Evolutionary conservation across 1,140 invertebrate genomes (phyloP).

Genomic region (Procambarus clarkii): DNA sequence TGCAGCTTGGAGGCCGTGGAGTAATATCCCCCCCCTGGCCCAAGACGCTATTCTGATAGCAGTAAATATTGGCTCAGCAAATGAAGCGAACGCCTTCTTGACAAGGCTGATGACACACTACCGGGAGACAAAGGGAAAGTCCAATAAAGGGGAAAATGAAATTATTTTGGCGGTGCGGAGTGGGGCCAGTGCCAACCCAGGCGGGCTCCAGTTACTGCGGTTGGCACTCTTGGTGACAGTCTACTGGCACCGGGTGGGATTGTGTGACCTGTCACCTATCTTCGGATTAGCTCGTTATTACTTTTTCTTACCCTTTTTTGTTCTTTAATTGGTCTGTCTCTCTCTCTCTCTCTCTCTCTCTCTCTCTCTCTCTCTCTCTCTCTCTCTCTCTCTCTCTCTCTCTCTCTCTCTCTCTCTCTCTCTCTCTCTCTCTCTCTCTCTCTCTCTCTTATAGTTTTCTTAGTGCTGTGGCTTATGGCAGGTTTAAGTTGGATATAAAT

Average conservation of each 20-base stretch:
- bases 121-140: conserved; percentile 1
- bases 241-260: too few species aligned
- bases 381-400: conserved; percentile 12
- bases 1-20: too few species aligned
- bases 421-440: neutral
- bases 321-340: neutral
- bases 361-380: neutral
- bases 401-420: neutral
- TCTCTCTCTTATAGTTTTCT: too few species aligned
- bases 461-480: too few species aligned
- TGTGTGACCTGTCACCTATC: neutral
- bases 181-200: too few species aligned
- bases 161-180: neutral
- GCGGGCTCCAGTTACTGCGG: neutral
- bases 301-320: neutral
- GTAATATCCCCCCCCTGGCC: neutral
- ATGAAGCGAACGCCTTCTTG: conserved; percentile 1
- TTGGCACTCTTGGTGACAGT: neutral
- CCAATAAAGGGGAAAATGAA: neutral
- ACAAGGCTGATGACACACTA: neutral
- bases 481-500: too few species aligned
- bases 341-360: conserved; percentile 14
- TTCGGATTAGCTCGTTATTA: neutral
- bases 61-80: neutral
- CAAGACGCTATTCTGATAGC: neutral